These are phyloP conservation scores for Pristionchus japonicus DNA, from an alignment of 2,888 invertebrate genomes.

Conservation along the genomic window DNA sequence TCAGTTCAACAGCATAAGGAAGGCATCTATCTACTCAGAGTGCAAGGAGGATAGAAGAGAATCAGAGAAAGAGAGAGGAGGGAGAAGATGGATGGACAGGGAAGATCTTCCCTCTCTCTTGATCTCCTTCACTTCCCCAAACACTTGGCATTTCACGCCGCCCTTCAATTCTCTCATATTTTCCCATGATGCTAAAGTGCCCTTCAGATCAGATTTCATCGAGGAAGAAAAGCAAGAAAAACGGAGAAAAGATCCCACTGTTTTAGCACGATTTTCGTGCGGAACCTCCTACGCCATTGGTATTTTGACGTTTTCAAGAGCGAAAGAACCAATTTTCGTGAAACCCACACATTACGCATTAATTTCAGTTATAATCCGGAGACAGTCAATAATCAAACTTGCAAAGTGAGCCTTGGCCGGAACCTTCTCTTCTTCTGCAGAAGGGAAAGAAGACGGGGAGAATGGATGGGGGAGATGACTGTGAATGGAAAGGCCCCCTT, in stretches of 20 bases:
- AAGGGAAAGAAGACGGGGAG: not conserved
- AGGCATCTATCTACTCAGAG: not conserved
- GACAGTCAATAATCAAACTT: not conserved
- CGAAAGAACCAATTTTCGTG: no score
- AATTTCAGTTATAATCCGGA: not conserved
- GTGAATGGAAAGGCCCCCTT: not conserved
- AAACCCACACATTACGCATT: not conserved
- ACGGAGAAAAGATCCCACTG: not conserved
- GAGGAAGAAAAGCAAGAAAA: not conserved
- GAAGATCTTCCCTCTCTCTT: not conserved
- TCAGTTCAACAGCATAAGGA: not conserved
- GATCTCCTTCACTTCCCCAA: not conserved
- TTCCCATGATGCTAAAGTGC: slow-evolving; percentile 8
- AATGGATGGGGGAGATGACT: not conserved
- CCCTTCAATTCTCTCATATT: not conserved
- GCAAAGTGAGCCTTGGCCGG: not conserved
- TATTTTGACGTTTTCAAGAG: not conserved
- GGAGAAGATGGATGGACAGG: slow-evolving; percentile 16
- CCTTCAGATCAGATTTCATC: slow-evolving; percentile 12
- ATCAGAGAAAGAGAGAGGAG: slow-evolving; percentile 3
- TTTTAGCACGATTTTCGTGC: not conserved
- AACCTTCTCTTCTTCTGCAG: not conserved
- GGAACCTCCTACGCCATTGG: not conserved
- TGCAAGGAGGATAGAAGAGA: not conserved
- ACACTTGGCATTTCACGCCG: not conserved